Evolutionary conservation across 2,797 vertebrate genomes (phyloP), one percentile per base, ranked within the genome.

Genomic region (Trachops cirrhosus): DNA sequence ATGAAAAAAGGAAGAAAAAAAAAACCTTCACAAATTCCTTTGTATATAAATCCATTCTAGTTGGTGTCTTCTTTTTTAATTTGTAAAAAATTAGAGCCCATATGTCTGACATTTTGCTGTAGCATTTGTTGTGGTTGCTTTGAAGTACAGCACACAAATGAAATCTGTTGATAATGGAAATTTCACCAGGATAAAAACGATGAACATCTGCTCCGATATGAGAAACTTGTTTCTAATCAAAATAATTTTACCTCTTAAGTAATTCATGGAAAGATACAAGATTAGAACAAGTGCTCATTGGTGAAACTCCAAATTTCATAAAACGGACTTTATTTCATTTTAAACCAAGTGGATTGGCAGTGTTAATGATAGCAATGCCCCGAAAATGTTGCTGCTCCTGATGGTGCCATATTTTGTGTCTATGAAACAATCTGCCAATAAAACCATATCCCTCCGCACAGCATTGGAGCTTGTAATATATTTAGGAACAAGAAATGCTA

Each of bases 201-300:
- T 39, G 39, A 95, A 77, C 92, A 96, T 94, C 92, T 97, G 89
- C 29, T 96, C 37, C 68, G 18, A 50, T 77, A 71, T 9, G 24
- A 82, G 77, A 74, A 75, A 46, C 29, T 29, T 77, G 24, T 71
- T 32, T 85, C 59, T 94, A 93, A 88, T 90, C 52, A 96, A 95
- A 97, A 85, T 87, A 87, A 93, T 67, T 96, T 71, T 44, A 29
- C 26, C 93, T 96, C 34, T 94, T 92, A 85, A 95, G 90, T 88
- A 95, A 95, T 90, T 96, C 54, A 94, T 94, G 59, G 52, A 68
- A 82, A 70, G 10, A 78, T 39, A 37, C 50, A 89, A 74, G 39
- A 83, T 82, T 75, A 70, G 26, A 94, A 64, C 70, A 95, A 85
- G 22, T 57, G 2, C 50, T 91, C 32, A 1, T 59, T 96, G 73